Evolutionary conservation across 2,113 vertebrate genomes (phyloP), one percentile per base, ranked within the genome.

Genomic region (Phalacrocorax brasilianus): DNA sequence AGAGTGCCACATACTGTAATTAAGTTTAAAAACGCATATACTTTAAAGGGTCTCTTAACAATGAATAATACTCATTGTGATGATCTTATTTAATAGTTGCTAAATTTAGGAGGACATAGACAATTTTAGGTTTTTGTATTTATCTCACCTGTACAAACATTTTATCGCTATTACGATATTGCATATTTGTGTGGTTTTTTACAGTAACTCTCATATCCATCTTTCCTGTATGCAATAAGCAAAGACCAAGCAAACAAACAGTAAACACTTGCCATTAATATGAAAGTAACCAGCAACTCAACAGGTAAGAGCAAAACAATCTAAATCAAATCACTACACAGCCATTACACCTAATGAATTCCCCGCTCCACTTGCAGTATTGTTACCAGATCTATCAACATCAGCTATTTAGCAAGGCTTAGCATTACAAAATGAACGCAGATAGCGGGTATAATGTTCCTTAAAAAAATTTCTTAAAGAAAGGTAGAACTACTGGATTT

Each of bases 351-450:
- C 35, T 59, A 7, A 38, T 5, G 27, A 49, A 55, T 6, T 56
- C 40, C 21, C 35, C 30, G 1, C n/a, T 76, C 27, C 9, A 2
- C 35, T 9, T 3, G 1, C 22, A 61, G 40, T 0, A 14, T 0
- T 30, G 9, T 3, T 30, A 44, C 45, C 68, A 76, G 50, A 28
- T 18, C 20, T 3, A 79, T 15, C 56, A 27, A 24, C 21, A 0
- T 30, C n/a, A 50, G 44, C 30, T 32, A 7, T 2, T 72, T 15
- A 65, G 38, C 19, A 30, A 50, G 28, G 21, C 22, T 19, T 4
- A 78, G 20, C 8, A 2, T 5, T 11, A n/a, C 56, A 20, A 50
- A 53, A 42, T 4, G 0, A 80, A 86, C 15, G 8, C 42, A 45
- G 59, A 27, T 1, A 27, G 32, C 23, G 49, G 22, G 12, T 42